Conservation (phyloP, 2,888 invertebrate genomes). For the Cantharis flavilabris region DNA sequence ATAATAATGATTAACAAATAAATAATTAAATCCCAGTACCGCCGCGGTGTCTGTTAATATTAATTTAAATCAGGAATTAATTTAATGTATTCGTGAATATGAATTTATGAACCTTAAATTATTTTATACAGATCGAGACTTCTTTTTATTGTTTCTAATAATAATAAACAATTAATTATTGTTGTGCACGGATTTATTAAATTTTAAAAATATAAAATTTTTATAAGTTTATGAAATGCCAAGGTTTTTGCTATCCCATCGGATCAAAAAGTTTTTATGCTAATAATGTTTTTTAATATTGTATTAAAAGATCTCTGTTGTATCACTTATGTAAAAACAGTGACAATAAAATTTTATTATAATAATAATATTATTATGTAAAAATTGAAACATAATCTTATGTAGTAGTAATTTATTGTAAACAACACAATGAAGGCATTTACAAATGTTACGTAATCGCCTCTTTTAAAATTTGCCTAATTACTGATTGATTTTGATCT, state of each 20-base stretch:
- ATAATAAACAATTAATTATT: background rate
- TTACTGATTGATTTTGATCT: background rate
- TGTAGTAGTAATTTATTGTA: background rate
- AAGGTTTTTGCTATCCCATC: background rate
- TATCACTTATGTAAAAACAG: background rate
- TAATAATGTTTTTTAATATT: background rate
- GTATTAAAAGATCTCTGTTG: background rate
- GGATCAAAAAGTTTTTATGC: background rate
- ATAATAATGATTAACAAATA: too few relatives aligned
- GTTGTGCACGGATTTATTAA: background rate
- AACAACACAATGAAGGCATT: background rate
- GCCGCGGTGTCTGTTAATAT: too few relatives aligned
- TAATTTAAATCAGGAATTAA: too few relatives aligned
- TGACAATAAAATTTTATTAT: background rate
- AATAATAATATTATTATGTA: background rate
- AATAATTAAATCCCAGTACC: too few relatives aligned
- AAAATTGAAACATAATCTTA: background rate
- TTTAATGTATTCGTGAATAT: too few relatives aligned
- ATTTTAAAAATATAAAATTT: background rate
- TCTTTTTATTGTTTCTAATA: background rate
- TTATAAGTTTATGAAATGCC: background rate
- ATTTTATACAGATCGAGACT: background rate
- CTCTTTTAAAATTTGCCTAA: background rate
- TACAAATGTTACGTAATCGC: background rate
- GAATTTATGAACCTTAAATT: background rate